phyloP scores from a whole-genome alignment of 2,888 invertebrate genomes.

The Platynereis dumerilii region DNA sequence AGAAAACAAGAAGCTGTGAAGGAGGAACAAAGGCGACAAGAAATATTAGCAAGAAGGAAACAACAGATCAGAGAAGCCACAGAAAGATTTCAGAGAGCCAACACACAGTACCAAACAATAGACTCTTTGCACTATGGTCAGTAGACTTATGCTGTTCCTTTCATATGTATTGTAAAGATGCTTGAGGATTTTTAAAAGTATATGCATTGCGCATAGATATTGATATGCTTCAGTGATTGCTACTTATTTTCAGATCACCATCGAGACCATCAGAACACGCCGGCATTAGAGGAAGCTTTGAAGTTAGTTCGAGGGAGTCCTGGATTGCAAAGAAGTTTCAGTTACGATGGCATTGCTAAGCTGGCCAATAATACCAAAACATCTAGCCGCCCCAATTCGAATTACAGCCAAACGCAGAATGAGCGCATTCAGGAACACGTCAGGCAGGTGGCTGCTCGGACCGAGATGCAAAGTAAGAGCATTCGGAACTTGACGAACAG shows the following conservation, averaged over 20 bases:
- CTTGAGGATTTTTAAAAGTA: too few relatives aligned
- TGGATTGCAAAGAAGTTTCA: neutral
- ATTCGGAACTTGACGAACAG: conserved; percentile 51
- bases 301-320: conserved; percentile 45
- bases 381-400: conserved; percentile 11
- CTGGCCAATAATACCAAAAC: too few relatives aligned
- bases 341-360: too few relatives aligned
- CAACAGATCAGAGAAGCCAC: conserved; percentile 56
- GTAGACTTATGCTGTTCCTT: too few relatives aligned
- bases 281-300: conserved; percentile 48
- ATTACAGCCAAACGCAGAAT: conserved; percentile 33
- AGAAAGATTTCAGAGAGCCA: conserved; percentile 53
- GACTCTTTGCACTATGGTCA: too few relatives aligned
- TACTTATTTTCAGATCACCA: too few relatives aligned
- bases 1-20: conserved; percentile 26
- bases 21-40: conserved; percentile 56
- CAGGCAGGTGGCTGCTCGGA: conserved; percentile 27
- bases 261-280: too few relatives aligned
- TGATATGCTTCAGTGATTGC: too few relatives aligned
- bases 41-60: conserved; percentile 50
- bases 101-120: conserved; percentile 13
- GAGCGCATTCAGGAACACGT: conserved; percentile 19
- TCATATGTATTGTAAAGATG: too few relatives aligned
- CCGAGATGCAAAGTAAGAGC: conserved; percentile 48
- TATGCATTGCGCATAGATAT: too few relatives aligned